Percentiles rank a stretch among this genome's conserved stretches.
These are phyloP conservation scores for Aporophyla lueneburgensis DNA, from an alignment of 2,888 invertebrate genomes.

Conservation along the genomic window DNA sequence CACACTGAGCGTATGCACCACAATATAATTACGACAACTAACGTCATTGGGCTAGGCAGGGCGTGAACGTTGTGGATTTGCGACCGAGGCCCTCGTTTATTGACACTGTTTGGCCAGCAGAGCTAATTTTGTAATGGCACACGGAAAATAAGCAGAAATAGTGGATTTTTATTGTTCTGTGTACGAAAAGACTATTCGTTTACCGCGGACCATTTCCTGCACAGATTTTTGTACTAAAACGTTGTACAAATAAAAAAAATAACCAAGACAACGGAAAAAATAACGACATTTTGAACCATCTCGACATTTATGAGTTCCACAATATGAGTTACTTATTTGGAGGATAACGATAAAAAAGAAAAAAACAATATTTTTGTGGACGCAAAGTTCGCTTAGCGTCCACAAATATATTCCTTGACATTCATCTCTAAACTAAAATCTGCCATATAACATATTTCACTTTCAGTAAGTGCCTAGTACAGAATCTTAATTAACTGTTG, in stretches of 20 bases:
- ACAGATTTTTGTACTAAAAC: neutral
- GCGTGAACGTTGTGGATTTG: slow-evolving; percentile 51
- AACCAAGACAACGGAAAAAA: too few species aligned
- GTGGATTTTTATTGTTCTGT: slow-evolving; percentile 28
- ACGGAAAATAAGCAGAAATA: slow-evolving; percentile 32
- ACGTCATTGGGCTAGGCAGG: slow-evolving; percentile 52
- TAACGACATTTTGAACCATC: too few species aligned
- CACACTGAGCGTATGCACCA: slow-evolving; percentile 52
- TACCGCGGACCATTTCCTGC: slow-evolving; percentile 6
- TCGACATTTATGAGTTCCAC: neutral
- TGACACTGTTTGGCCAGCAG: slow-evolving; percentile 38
- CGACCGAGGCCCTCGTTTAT: slow-evolving; percentile 47
- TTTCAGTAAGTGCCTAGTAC: neutral
- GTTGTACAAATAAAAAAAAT: neutral
- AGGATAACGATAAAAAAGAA: neutral
- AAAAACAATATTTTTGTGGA: neutral
- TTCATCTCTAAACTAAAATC: slow-evolving; percentile 17
- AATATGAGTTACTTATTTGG: neutral
- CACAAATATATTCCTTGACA: too few species aligned
- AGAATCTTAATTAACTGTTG: neutral
- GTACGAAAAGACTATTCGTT: slow-evolving; percentile 28
- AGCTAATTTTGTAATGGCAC: slow-evolving; percentile 48
- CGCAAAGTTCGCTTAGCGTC: neutral
- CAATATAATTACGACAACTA: slow-evolving; percentile 67
- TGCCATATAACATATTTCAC: neutral